Base-by-base conservation (phyloP, 92 coral and sea anemone genomes). In the Blastomussa wellsi region DNA sequence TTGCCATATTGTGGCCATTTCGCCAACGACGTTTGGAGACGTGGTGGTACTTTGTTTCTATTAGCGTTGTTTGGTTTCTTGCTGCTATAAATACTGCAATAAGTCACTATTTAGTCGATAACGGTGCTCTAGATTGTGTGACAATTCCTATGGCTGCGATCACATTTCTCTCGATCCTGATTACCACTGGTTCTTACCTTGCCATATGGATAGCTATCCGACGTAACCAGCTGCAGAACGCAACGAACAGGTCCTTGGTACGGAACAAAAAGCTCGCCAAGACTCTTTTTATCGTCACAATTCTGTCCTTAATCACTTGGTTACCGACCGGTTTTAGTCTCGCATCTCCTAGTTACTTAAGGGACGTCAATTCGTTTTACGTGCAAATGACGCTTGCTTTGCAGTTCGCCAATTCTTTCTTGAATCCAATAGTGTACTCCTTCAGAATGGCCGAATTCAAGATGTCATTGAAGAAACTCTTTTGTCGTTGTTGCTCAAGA, bases 1-100 rank as follows among this genome's bases (percentile, higher is more conserved):
- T 77, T 31, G 81, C 81, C 28, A 52, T 77, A 26, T 57, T 77
- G 29, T 44, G 81, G 69, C 81, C 79, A 13, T 75, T 75, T 75
- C 79, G 79, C 60, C 79, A 75, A 28, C 79, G 79, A 8, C 32
- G 28, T 37, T 47, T 47, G n/a, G 62, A 57, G 67, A 77, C 66
- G 7, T 52, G 81, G 69, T 22, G 55, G 20, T 77, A 77, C 69
- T 17, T 52, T 13, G 69, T 16, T 31, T 77, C 48, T 2, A 53
- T 55, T 77, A n/a, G 48, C 48, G 47, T 16, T 77, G 14, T 77
- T 11, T 77, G 81, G 81, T 9, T 77, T 1, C 14, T 77, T 28
- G 68, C 68, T 4, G 24, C 12, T 19, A 12, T 7, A 37, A 57
- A 52, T 57, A 17, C 28, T 15, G 44, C 24, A 9, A 19, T 55